Base-by-base conservation (phyloP, 2,888 invertebrate genomes). In the Sinohyriopsis cumingii region DNA sequence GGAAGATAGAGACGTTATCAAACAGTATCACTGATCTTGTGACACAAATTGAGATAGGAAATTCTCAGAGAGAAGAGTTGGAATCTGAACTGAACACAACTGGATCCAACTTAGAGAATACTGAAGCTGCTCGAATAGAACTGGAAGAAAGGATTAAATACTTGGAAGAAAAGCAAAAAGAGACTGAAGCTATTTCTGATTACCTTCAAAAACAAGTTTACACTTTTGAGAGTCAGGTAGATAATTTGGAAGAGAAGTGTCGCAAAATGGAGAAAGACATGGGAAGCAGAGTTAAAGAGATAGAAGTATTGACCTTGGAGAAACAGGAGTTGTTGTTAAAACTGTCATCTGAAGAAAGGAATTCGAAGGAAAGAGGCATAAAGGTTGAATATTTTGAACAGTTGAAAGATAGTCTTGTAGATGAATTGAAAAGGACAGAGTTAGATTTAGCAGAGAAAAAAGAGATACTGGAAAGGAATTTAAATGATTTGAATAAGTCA, bases 11-110 rank as follows among this genome's bases (percentile, higher is more conserved):
- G 57, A 20, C 74, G 6, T 62, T 74, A 28, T 68, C 74, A 33
- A 74, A 72, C 62, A 77, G 74, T 74, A 69, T 77, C 5, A 69
- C 67, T 28, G 77, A 77, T 70, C 65, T 77, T 55, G 77, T 77
- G 0, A 72, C 68, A 57, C 77, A 77, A 55, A 60, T 74, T 53
- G 77, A 77, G 54, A 22, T 59, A 53, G 62, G 68, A 22, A 72
- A 62, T 66, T 28, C 64, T n/a, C 77, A 77, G 55, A 74, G 54
- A 67, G 55, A 61, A 70, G 70, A 72, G 63, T 45, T 77, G n/a
- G 66, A 74, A 55, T 67, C 72, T 24, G 66, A 70, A 45, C 67
- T 77, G 28, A 69, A 69, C 64, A 72, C 74, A 68, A 72, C 68
- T 25, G 33, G 56, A n/a, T 72, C 77, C 20, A 77, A 77, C 59